Base-by-base conservation (phyloP, 2,888 invertebrate genomes). In the Thera britannica region DNA sequence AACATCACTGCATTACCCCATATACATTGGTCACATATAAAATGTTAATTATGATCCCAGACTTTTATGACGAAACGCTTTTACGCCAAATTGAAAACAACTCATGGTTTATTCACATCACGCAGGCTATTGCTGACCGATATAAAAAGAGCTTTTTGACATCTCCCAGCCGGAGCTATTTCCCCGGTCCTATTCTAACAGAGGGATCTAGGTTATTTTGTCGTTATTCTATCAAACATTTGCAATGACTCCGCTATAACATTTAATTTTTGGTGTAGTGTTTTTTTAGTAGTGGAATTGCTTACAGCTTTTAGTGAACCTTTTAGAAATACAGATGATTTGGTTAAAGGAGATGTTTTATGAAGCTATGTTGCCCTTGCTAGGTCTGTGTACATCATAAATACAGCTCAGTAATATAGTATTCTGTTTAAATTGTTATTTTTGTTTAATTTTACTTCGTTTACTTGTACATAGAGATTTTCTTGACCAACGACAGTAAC, bases 41-140 rank as follows among this genome's bases (percentile, higher is more conserved):
- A 85, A 88, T 86, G 87, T 88, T 92, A 90, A 92, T 92, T 91
- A 89, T 87, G 83, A 79, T 78, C 79, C 77, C 83, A 80, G 76
- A 86, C 62, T 85, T 90, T 91, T 92, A 91, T 90, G 90, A 90
- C 89, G 74, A 77, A 86, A 91, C 86, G 90, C 92, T 92, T 91
- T 92, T 90, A 91, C 90, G 90, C 87, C 83, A 90, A 92, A 92
- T 92, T 92, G 91, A 92, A 92, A 91, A 92, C 91, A 91, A 86
- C 90, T 92, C 92, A 92, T 92, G 91, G 89, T 90, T 92, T 91
- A 92, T 92, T 92, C 92, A 92, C 86, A 81, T 82, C 89, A 82
- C 80, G 85, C 78, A 79, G 79, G 76, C 59, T 80, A 83, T 83
- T 79, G 72, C 71, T 72, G 73, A 71, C 90, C 90, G 89, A 79